Percentiles rank a stretch among this genome's conserved stretches.
These are phyloP conservation scores for Polypedilum vanderplanki DNA, from an alignment of 1,140 invertebrate genomes.

Conservation along the genomic window DNA sequence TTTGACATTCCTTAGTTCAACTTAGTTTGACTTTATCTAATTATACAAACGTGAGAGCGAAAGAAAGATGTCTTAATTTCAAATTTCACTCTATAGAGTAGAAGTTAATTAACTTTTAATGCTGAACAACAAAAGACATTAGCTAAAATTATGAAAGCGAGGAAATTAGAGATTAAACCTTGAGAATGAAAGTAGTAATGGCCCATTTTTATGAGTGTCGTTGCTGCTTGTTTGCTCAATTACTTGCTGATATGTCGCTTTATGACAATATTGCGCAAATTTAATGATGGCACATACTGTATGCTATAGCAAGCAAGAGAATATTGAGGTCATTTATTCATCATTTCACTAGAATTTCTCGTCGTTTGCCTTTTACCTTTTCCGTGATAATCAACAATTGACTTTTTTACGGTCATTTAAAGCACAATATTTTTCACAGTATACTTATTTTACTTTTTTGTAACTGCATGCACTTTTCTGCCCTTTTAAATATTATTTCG, in stretches of 20 bases:
- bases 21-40: no score
- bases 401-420: conserved; percentile 8
- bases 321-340: conserved; percentile 5
- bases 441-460: not conserved
- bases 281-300: not conserved
- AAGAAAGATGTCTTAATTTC: no score
- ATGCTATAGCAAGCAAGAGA: not conserved
- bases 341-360: not conserved
- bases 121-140: no score
- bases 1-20: no score
- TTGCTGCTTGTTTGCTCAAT: not conserved
- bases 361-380: not conserved
- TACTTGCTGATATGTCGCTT: conserved; percentile 4
- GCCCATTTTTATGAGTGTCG: not conserved
- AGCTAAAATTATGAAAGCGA: no score
- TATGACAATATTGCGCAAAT: not conserved
- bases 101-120: no score
- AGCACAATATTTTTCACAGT: not conserved
- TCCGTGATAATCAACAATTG: conserved; percentile 26
- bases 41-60: no score
- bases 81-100: no score
- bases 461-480: not conserved
- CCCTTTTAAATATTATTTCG: not conserved
- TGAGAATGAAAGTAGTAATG: no score
- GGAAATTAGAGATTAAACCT: no score